phyloP scores from a whole-genome alignment of 2,797 vertebrate genomes.

The Gymnothorax javanicus region DNA sequence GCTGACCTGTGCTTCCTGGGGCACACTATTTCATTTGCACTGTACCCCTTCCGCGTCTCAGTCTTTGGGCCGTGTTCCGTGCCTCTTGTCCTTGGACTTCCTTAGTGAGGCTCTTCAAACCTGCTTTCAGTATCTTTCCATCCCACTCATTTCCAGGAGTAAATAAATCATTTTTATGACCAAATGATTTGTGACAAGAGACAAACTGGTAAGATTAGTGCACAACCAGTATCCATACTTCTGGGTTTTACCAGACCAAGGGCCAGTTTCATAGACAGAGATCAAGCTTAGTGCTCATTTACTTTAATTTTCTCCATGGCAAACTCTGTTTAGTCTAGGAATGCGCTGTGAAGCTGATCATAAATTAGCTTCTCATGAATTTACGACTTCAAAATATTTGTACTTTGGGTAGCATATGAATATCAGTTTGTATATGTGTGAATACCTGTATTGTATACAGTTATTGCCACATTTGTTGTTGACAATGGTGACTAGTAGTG shows the following conservation, averaged over 20 bases:
- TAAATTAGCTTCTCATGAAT: no score
- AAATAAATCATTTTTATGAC: neutral
- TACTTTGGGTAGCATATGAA: no score
- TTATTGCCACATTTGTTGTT: no score
- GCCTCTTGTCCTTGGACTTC: neutral
- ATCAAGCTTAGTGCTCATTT: no score
- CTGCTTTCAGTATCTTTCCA: neutral
- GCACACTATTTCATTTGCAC: conserved; percentile 32
- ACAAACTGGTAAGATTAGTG: neutral
- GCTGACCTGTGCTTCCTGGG: conserved; percentile 40
- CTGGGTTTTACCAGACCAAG: neutral
- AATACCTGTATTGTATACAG: no score
- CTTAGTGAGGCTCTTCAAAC: neutral
- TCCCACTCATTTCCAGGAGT: neutral
- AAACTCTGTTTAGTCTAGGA: no score
- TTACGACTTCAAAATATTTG: no score
- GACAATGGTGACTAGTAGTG: neutral
- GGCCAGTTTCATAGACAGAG: neutral
- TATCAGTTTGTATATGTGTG: no score
- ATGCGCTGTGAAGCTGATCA: no score
- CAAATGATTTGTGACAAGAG: neutral
- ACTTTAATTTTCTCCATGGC: no score
- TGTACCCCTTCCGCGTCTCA: conserved; percentile 12
- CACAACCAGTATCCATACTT: neutral
- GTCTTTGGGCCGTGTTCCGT: neutral